phyloP scores from a whole-genome alignment of 2,888 invertebrate genomes.

The Nephrocerus scutellatus region DNA sequence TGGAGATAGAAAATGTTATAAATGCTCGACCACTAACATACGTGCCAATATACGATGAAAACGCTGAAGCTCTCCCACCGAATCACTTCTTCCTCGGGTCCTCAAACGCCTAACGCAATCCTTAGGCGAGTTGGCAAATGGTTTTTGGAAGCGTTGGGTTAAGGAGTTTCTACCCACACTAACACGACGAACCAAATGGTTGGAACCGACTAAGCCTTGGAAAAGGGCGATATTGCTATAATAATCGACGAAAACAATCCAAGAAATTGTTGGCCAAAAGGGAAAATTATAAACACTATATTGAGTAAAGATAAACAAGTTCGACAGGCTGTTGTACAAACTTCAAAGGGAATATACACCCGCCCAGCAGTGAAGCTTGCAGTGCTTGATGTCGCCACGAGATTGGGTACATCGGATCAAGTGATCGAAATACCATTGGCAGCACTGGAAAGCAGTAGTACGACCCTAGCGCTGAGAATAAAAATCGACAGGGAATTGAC shows the following conservation, averaged over 20 bases:
- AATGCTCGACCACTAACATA: too few species aligned
- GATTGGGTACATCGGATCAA: too few species aligned
- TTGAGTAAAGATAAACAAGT: slow-evolving; percentile 12
- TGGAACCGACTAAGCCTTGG: slow-evolving; percentile 12
- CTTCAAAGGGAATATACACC: slow-evolving; percentile 1
- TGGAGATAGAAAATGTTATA: too few species aligned
- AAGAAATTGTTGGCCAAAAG: slow-evolving; percentile 18
- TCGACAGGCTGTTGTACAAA: slow-evolving; percentile 6
- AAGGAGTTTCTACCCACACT: slow-evolving; percentile 16
- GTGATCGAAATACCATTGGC: too few species aligned
- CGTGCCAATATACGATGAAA: too few species aligned
- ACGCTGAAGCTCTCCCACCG: too few species aligned
- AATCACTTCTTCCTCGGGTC: too few species aligned
- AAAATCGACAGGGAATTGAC: too few species aligned
- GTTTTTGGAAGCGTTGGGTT: slow-evolving; percentile 20
- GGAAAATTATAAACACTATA: slow-evolving; percentile 4
- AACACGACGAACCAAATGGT: slow-evolving; percentile 16
- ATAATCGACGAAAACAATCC: slow-evolving; percentile 16
- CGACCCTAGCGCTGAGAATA: too few species aligned
- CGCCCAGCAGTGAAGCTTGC: slow-evolving; percentile 9
- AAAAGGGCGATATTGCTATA: slow-evolving; percentile 13
- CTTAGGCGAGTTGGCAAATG: background rate
- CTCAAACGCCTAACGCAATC: background rate
- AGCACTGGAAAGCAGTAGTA: too few species aligned
- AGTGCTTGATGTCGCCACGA: slow-evolving; percentile 7